Percentiles rank a stretch among this genome's conserved stretches.
Evolutionary conservation across 2,888 invertebrate species (phyloP).

Genomic region (Drosophila kuntzei): DNA sequence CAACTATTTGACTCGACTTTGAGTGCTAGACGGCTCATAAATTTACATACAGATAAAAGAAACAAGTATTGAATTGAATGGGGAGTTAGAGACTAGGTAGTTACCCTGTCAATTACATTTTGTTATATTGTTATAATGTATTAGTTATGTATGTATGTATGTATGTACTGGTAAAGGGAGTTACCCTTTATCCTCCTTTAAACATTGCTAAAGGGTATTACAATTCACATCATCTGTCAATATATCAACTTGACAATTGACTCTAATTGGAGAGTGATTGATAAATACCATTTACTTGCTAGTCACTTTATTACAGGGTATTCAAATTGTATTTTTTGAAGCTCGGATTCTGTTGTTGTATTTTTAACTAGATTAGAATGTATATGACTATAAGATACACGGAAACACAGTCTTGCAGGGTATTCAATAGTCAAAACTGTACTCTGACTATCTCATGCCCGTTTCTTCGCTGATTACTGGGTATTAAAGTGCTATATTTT

Average conservation of each 20-base stretch:
- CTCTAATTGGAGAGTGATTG: neutral
- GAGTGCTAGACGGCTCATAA: constrained; percentile 59
- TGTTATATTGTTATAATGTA: no score
- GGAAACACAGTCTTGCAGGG: neutral
- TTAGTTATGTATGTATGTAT: no score
- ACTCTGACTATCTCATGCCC: neutral
- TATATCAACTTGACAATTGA: neutral
- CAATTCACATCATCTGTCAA: neutral
- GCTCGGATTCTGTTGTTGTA: neutral
- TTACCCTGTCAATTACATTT: constrained; percentile 14
- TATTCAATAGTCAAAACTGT: neutral
- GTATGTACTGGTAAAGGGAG: no score
- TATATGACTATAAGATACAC: neutral
- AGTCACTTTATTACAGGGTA: neutral
- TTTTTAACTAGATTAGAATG: neutral
- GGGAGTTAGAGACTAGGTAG: neutral
- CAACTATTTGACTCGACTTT: constrained; percentile 60
- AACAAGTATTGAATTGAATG: neutral
- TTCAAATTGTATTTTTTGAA: neutral
- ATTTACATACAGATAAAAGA: constrained; percentile 67
- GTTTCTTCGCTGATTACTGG: neutral
- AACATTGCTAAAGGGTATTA: neutral
- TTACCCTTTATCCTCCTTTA: neutral
- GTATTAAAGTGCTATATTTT: constrained; percentile 31
- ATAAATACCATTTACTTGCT: neutral